Conservation (phyloP, 2,888 invertebrate species). For the Kryphioiulus occultus region DNA sequence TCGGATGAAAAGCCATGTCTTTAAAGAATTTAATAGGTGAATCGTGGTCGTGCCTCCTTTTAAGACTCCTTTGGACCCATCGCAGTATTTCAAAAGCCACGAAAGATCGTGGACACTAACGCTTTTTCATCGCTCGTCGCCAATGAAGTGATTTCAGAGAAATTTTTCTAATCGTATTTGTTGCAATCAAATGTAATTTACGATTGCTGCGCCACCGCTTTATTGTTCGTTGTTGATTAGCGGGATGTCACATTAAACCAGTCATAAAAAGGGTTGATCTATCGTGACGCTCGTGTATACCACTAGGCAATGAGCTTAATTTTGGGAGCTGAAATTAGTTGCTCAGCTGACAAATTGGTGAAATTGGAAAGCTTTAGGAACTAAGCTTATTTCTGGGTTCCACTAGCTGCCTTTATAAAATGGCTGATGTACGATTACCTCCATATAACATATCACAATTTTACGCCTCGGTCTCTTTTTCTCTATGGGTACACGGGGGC, state of each 20-base stretch:
- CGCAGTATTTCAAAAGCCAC: neutral
- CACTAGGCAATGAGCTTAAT: slow-evolving; percentile 7
- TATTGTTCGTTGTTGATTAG: slow-evolving; percentile 9
- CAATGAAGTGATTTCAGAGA: neutral
- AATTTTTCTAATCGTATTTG: neutral
- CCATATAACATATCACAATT: neutral
- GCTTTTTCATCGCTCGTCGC: neutral
- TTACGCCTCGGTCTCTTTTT: neutral
- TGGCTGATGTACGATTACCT: neutral
- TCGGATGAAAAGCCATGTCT: neutral
- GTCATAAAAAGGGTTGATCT: neutral
- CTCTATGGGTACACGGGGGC: neutral
- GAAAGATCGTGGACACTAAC: neutral
- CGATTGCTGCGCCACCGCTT: neutral
- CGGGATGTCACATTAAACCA: neutral
- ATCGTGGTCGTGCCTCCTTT: neutral
- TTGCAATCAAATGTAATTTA: neutral
- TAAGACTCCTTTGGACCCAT: neutral
- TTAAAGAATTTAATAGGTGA: neutral
- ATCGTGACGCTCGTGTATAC: neutral
- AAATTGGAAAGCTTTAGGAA: neutral
- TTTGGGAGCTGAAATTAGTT: neutral
- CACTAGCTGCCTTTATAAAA: neutral
- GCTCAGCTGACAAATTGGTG: slow-evolving; percentile 7
- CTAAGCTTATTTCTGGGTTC: neutral